Conservation (phyloP, 1,140 invertebrate species). For the Coenobita brevimanus region DNA sequence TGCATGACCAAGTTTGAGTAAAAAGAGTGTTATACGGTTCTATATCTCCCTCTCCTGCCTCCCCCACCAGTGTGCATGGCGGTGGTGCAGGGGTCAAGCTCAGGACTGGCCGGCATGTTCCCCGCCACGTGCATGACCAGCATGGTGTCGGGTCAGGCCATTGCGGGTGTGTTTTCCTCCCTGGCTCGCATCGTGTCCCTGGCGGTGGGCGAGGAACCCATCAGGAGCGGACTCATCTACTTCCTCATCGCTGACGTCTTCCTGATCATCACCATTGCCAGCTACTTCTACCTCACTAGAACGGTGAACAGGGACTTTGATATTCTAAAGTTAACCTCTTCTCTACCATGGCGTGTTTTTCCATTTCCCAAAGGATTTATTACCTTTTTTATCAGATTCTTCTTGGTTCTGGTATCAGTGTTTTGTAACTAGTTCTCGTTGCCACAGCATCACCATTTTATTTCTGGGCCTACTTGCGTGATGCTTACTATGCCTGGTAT, state of each 20-base stretch:
- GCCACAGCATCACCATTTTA: no score
- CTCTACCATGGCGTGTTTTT: no score
- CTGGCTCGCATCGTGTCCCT: slow-evolving; percentile 87
- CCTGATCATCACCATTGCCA: slow-evolving; percentile 81
- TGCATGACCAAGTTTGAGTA: background rate
- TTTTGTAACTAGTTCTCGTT: no score
- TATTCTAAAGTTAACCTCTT: no score
- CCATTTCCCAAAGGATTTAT: no score
- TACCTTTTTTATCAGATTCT: no score
- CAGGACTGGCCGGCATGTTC: slow-evolving; percentile 89
- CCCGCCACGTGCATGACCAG: slow-evolving; percentile 89
- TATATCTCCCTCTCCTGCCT: background rate
- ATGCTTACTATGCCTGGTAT: no score
- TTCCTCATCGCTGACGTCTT: slow-evolving; percentile 65
- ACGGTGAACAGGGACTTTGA: no score
- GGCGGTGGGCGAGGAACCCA: slow-evolving; percentile 29
- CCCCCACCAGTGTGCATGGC: slow-evolving; percentile 71
- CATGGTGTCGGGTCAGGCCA: slow-evolving; percentile 88
- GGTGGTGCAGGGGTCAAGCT: slow-evolving; percentile 87
- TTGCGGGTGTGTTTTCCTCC: slow-evolving; percentile 92
- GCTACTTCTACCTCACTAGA: slow-evolving; percentile 81
- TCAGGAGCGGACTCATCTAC: slow-evolving; percentile 60
- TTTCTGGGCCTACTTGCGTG: no score
- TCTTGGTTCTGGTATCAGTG: no score
- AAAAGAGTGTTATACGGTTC: background rate